Evolutionary conservation across 1,140 invertebrate species (phyloP).

Genomic region (Calephelis nemesis): DNA sequence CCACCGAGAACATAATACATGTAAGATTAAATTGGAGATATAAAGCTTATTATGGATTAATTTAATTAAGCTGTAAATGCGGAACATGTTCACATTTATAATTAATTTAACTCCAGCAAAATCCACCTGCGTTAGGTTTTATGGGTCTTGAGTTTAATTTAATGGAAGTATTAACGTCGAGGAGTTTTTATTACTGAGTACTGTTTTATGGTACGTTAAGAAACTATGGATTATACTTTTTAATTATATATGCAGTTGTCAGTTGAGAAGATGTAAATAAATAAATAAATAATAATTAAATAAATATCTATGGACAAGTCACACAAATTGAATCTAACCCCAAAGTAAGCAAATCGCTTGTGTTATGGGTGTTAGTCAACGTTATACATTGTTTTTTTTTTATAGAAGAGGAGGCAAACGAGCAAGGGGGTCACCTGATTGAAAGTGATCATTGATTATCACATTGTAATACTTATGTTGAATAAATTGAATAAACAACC

Average conservation of each 20-base stretch:
- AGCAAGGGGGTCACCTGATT: too few relatives aligned
- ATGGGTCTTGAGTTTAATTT: constrained; percentile 3
- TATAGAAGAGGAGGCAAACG: too few relatives aligned
- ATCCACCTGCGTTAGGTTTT: constrained; percentile 8
- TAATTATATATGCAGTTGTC: neutral
- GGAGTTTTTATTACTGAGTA: neutral
- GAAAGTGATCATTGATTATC: too few relatives aligned
- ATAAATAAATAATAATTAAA: too few relatives aligned
- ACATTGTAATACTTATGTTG: too few relatives aligned
- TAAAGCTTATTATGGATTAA: constrained; percentile 21
- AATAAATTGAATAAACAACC: too few relatives aligned
- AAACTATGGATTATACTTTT: neutral
- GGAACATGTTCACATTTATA: constrained; percentile 7
- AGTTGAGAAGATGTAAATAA: too few relatives aligned
- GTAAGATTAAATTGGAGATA: constrained; percentile 12
- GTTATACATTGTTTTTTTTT: too few relatives aligned
- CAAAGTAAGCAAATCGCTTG: too few relatives aligned
- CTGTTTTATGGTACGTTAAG: neutral
- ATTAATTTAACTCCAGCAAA: constrained; percentile 1
- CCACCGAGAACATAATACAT: constrained; percentile 16
- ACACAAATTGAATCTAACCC: too few relatives aligned
- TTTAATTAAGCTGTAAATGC: constrained; percentile 9
- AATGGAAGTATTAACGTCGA: neutral
- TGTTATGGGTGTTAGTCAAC: too few relatives aligned
- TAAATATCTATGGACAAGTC: too few relatives aligned